Evolutionary conservation across 2,113 vertebrate genomes (phyloP).

Genomic region (Morone saxatilis): DNA sequence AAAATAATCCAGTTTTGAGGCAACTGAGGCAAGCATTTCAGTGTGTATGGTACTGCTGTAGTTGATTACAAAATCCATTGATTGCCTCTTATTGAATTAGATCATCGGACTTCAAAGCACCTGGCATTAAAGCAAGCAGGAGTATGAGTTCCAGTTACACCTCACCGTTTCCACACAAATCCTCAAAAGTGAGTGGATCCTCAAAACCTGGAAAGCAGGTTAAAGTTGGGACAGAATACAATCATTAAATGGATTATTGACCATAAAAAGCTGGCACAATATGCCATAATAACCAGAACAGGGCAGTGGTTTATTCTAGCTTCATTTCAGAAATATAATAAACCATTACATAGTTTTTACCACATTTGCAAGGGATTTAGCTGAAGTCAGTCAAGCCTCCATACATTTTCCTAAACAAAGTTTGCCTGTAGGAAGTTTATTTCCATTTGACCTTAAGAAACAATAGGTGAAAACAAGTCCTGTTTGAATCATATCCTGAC

Average conservation of each 20-base stretch:
- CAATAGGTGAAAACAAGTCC: background rate
- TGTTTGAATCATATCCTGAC: background rate
- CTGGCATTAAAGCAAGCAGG: too few species aligned
- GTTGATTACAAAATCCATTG: background rate
- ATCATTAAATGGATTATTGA: too few species aligned
- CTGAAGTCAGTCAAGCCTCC: background rate
- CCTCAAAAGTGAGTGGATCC: background rate
- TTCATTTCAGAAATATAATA: background rate
- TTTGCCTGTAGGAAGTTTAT: background rate
- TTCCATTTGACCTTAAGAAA: slow-evolving; percentile 8
- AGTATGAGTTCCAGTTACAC: background rate
- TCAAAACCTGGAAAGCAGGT: too few species aligned
- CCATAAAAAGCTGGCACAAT: too few species aligned
- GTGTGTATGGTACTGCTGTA: too few species aligned
- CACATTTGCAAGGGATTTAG: background rate
- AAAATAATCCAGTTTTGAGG: too few species aligned
- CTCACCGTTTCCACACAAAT: background rate
- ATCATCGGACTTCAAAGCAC: too few species aligned
- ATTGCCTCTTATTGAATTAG: background rate
- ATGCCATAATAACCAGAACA: too few species aligned
- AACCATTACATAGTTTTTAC: background rate
- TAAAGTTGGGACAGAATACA: too few species aligned
- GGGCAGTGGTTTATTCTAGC: background rate
- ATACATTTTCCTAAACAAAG: background rate
- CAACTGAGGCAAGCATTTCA: too few species aligned